Evolutionary conservation across 2,113 vertebrate species (phyloP).

Genomic region (Pluvialis apricaria): DNA sequence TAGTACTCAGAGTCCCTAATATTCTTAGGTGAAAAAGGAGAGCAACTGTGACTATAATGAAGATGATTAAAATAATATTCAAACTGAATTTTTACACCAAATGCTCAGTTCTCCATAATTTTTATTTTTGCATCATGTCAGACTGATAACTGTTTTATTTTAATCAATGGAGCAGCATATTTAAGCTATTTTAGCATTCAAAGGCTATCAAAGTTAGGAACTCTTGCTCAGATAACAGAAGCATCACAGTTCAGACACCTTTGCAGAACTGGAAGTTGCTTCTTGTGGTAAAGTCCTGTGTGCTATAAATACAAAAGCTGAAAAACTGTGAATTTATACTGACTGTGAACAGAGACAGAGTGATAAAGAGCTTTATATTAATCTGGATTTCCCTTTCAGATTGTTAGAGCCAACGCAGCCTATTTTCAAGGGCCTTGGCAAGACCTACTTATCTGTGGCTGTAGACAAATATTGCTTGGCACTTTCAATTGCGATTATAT

Average conservation of each 20-base stretch:
- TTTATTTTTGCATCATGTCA: background rate
- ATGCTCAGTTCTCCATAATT: background rate
- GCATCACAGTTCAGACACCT: background rate
- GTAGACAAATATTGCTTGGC: background rate
- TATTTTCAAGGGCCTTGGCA: conserved; percentile 23
- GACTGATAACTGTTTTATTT: background rate
- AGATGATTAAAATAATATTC: background rate
- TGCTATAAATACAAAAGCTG: conserved; percentile 22
- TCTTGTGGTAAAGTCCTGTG: background rate
- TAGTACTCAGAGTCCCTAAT: background rate
- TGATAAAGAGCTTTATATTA: conserved; percentile 15
- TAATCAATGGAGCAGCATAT: background rate
- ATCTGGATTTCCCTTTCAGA: conserved; percentile 43
- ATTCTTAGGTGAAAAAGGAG: background rate
- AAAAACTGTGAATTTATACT: conserved; percentile 28
- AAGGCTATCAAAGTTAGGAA: background rate
- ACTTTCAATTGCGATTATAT: background rate
- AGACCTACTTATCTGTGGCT: background rate
- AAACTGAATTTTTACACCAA: background rate
- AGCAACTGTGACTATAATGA: background rate
- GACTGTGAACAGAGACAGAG: background rate
- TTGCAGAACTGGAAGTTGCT: background rate
- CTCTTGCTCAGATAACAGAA: background rate
- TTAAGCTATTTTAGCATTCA: background rate
- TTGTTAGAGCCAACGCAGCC: background rate